Evolutionary conservation across 2,888 invertebrate species (phyloP).

Genomic region (Synergus umbraculus): DNA sequence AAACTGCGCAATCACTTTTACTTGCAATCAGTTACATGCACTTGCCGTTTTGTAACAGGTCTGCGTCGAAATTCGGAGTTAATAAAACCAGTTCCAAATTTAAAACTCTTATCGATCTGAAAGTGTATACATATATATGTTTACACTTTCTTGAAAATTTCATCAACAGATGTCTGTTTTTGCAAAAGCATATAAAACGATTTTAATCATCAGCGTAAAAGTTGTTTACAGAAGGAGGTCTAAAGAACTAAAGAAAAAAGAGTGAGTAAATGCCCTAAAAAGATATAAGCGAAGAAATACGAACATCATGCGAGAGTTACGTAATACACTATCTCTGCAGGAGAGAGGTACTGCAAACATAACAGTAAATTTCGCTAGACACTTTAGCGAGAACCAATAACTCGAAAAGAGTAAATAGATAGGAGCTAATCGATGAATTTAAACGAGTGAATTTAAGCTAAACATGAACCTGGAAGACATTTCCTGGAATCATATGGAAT

Average conservation of each 20-base stretch:
- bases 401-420: constrained; percentile 25
- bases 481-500: constrained; percentile 1
- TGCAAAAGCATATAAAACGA: background rate
- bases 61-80: background rate
- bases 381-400: constrained; percentile 17
- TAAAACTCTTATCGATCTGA: background rate
- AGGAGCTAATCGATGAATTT: constrained; percentile 23
- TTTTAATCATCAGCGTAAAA: background rate
- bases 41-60: background rate
- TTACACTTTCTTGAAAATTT: background rate
- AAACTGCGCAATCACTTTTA: constrained; percentile 2
- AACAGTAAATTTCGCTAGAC: constrained; percentile 38
- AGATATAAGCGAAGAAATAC: background rate
- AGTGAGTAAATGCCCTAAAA: background rate
- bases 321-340: constrained; percentile 11
- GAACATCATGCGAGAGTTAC: constrained; percentile 10
- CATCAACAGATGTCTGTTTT: background rate
- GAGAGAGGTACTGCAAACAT: constrained; percentile 14
- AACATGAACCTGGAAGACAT: constrained; percentile 6
- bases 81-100: background rate
- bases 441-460: constrained; percentile 11
- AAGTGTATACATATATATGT: background rate
- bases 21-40: background rate
- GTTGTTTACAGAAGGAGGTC: background rate
- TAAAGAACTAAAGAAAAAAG: background rate